A percentile compares a stretch with the other conserved stretches of the same genome.
These are phyloP conservation scores for Gallinago nigripennis DNA, from an alignment of 2,797 vertebrate genomes.

Conservation along the genomic window DNA sequence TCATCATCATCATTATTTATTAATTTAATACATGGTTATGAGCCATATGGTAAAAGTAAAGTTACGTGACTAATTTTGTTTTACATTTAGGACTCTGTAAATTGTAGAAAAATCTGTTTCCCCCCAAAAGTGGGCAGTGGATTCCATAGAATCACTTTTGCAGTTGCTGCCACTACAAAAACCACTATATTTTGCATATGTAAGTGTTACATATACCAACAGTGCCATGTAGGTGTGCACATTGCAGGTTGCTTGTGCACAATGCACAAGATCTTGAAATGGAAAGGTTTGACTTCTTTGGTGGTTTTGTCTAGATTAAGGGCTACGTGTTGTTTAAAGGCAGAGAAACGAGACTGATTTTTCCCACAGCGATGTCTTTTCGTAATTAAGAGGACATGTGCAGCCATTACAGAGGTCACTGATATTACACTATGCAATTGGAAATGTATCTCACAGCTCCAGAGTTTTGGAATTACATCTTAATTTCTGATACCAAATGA, in stretches of 20 bases:
- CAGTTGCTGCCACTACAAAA: not conserved
- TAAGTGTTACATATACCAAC: not conserved
- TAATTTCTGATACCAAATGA: not conserved
- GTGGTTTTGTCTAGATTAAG: not conserved
- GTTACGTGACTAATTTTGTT: not conserved
- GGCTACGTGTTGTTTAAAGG: not conserved
- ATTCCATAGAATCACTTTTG: not conserved
- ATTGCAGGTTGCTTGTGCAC: not conserved
- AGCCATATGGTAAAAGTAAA: not conserved
- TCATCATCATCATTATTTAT: not conserved
- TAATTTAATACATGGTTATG: not conserved
- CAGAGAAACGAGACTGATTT: conserved; percentile 38
- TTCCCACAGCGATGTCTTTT: conserved; percentile 5
- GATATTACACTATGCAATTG: not conserved
- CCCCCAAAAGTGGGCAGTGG: accelerated
- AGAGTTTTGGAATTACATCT: not conserved
- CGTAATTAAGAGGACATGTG: conserved; percentile 43
- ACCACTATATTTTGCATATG: not conserved
- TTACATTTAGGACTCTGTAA: not conserved
- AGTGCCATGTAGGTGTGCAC: not conserved
- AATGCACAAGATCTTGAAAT: not conserved
- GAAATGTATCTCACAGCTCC: not conserved
- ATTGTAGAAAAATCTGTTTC: not conserved
- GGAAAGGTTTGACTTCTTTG: not conserved
- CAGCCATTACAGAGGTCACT: conserved; percentile 19